phyloP scores from a whole-genome alignment of 2,797 vertebrate species.

The Sciurus vulgaris region DNA sequence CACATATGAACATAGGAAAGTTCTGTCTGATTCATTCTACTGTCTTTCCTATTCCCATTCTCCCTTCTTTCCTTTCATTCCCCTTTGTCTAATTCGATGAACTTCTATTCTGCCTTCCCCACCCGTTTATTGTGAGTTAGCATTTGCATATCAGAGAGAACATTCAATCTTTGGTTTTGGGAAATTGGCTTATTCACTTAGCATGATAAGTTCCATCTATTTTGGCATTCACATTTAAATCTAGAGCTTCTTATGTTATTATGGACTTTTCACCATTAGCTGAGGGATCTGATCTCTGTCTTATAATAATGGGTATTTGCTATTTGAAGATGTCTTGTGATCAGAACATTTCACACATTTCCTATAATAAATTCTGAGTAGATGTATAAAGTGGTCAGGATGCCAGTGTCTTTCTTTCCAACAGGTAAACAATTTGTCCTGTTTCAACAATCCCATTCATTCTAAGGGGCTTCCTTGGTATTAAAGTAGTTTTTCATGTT shows the following conservation, averaged over 20 bases:
- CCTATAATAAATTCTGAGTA: constrained; percentile 46
- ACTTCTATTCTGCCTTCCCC: too few relatives aligned
- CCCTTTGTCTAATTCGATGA: too few relatives aligned
- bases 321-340: neutral
- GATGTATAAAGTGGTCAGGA: constrained; percentile 10
- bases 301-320: constrained; percentile 53
- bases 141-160: too few relatives aligned
- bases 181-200: too few relatives aligned
- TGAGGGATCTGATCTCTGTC: constrained; percentile 36
- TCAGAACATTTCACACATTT: constrained; percentile 62
- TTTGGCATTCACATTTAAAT: constrained; percentile 42
- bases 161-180: too few relatives aligned
- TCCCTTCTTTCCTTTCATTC: too few relatives aligned
- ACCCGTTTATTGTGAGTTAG: too few relatives aligned
- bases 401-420: constrained; percentile 43
- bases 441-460: neutral
- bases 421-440: constrained; percentile 61
- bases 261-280: constrained; percentile 2
- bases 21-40: too few relatives aligned
- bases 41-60: too few relatives aligned
- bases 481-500: constrained; percentile 74
- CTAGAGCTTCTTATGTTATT: constrained; percentile 52
- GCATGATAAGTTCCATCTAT: too few relatives aligned
- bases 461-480: constrained; percentile 20
- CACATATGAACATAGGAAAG: too few relatives aligned